Evolutionary conservation across 2,797 vertebrate genomes (phyloP), one percentile per base, ranked within the genome.

Genomic region (Meriones psammophilus): DNA sequence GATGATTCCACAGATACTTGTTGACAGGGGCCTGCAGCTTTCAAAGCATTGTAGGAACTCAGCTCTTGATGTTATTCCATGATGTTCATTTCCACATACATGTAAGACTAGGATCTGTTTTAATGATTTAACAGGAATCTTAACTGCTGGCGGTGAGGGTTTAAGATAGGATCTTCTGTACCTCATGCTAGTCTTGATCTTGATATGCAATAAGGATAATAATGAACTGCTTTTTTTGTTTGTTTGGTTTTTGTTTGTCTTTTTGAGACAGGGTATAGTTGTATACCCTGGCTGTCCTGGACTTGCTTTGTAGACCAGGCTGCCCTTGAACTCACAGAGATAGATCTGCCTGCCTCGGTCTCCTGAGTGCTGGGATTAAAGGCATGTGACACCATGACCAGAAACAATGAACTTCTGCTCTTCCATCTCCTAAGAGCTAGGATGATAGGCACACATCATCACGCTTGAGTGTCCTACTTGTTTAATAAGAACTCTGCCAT

Each of bases 71-170:
- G 46, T 28, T 68, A 30, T 66, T 62, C 58, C 60, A 66, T 80
- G 79, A 39, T 12, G 10, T 33, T 50, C 3, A 26, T 88, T 78
- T 26, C 28, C 69, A 56, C 60, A 50, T 54, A 66, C 22, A 84
- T 80, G 26, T 58, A 77, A 89, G 73, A 93, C n/a, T 42, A 86
- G 62, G 58, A 46, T 88, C 64, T 94, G 58, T 60, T 76, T 85
- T 91, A 74, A 28, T 93, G 62, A 71, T 14, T 71, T 81, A 50
- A 14, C 42, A n/a, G 81, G 8, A n/a, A 46, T 68, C 18, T 36
- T 7, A 14, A 8, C 14, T 10, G 24, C 46, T 56, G 64, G 10
- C 68, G 66, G 66, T 71, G 14, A 13, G 4, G 6, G 22, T 56
- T 83, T 83, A 24, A 83, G 58, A 39, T 18, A 83, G 46, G 68